Base-by-base conservation (phyloP, 1,140 invertebrate genomes). In the Brachionus koreanus region DNA sequence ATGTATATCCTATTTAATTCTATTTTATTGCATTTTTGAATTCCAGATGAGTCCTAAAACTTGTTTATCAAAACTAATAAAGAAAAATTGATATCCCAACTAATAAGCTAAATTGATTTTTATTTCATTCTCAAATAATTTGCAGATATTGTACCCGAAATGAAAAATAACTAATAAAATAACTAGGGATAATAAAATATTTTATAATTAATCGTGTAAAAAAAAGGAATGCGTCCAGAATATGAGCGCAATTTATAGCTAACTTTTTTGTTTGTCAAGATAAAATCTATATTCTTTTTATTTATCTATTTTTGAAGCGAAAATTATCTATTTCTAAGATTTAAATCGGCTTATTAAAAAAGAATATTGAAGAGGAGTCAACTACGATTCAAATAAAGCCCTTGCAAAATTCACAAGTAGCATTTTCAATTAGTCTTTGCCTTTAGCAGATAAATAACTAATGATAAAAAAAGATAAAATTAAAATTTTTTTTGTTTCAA, bases 131-230 rank as follows among this genome's bases (percentile, higher is more conserved):
- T 65, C 25, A 4, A 16, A 35, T 13, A 69, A 37, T 69, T 69
- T 19, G 65, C 65, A 69, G 65, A 69, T 39, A 69, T 69, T 39
- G 33, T 69, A 69, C 16, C 37, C 37, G 29, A 39, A 16, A 19
- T 4, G 13, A 69, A 69, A 39, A 39, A 16, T 16, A 37, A 69
- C 16, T 69, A 69, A 69, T 69, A 37, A 37, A 69, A 69, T 37
- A 65, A 39, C 33, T 19, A 39, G 37, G 49, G n/a, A 57, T 57
- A 57, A 57, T 57, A 69, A 39, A 69, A 69, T 39, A 37, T 69
- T 69, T 39, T 69, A 69, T 69, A 69, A 69, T 69, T 69, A 69
- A 69, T 69, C 29, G n/a, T 39, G 65, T 39, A 69, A 69, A 37
- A 57, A 69, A 69, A 69, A 69, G 35, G 35, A 69, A 37, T 69